Conservation (phyloP, 2,888 invertebrate genomes). For the Dryococelus australis region DNA sequence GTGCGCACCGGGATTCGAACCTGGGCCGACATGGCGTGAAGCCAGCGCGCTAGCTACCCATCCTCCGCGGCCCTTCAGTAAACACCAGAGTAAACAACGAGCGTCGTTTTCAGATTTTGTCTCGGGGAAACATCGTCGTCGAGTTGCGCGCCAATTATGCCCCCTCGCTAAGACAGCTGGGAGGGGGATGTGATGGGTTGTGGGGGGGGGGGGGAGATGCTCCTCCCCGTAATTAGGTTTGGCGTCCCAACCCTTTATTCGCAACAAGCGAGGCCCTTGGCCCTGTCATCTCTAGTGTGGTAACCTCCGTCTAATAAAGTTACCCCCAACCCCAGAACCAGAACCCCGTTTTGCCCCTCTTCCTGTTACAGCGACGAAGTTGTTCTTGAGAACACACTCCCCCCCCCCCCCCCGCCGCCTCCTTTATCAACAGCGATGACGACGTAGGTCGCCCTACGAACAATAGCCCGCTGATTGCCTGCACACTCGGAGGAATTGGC, state of each 20-base stretch:
- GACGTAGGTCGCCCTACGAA: neutral
- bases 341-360: neutral
- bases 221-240: neutral
- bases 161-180: neutral
- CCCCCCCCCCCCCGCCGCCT: too few relatives aligned
- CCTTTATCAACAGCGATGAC: too few relatives aligned
- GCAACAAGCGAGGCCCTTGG: neutral
- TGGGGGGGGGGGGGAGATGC: neutral
- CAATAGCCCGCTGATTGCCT: neutral
- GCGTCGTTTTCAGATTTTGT: neutral
- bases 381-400: neutral
- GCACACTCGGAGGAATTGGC: neutral
- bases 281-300: neutral
- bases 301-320: too few relatives aligned
- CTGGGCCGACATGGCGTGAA: too few relatives aligned
- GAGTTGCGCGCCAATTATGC: neutral
- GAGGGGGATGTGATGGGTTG: too few relatives aligned
- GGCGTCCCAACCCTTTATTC: neutral
- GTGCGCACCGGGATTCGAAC: too few relatives aligned
- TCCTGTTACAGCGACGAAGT: neutral
- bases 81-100: too few relatives aligned
- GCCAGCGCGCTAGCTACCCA: too few relatives aligned
- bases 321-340: neutral
- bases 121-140: neutral
- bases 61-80: too few relatives aligned